Conservation (phyloP, 2,888 invertebrate species). For the Campoplex nolae region DNA sequence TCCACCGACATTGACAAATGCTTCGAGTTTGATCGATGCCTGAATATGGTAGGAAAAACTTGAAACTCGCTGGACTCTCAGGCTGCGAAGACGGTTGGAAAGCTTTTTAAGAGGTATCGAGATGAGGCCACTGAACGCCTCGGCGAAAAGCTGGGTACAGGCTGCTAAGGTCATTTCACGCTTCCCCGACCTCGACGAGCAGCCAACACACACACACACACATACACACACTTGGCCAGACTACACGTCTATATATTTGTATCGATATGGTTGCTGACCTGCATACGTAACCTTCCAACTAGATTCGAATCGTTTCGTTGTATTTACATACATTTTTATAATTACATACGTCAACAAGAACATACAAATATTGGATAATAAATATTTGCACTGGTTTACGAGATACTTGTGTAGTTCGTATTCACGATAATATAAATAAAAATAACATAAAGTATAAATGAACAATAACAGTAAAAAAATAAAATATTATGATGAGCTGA, state of each 20-base stretch:
- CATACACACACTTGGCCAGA: slow-evolving; percentile 35
- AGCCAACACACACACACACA: slow-evolving; percentile 40
- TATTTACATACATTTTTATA: slow-evolving; percentile 14
- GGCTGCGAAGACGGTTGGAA: not conserved
- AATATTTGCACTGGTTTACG: not conserved
- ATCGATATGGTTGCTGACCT: slow-evolving; percentile 47
- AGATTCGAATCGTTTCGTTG: slow-evolving; percentile 38
- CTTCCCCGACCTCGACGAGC: slow-evolving; percentile 59
- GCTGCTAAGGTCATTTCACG: slow-evolving; percentile 65
- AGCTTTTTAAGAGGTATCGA: slow-evolving; percentile 18
- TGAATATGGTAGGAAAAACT: slow-evolving; percentile 53
- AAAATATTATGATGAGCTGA: not conserved
- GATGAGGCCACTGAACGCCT: slow-evolving; percentile 14
- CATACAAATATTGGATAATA: not conserved
- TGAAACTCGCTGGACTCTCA: slow-evolving; percentile 31
- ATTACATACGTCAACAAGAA: not conserved
- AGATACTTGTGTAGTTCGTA: not conserved
- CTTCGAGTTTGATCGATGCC: slow-evolving; percentile 69
- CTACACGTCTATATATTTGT: not conserved
- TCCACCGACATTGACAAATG: slow-evolving; percentile 72
- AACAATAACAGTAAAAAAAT: not conserved
- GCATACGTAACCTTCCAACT: slow-evolving; percentile 60
- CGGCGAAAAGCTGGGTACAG: slow-evolving; percentile 14
- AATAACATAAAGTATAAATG: not conserved
- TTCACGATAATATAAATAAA: not conserved